Conservation (phyloP, 2,888 invertebrate species). For the Plebejus argus region DNA sequence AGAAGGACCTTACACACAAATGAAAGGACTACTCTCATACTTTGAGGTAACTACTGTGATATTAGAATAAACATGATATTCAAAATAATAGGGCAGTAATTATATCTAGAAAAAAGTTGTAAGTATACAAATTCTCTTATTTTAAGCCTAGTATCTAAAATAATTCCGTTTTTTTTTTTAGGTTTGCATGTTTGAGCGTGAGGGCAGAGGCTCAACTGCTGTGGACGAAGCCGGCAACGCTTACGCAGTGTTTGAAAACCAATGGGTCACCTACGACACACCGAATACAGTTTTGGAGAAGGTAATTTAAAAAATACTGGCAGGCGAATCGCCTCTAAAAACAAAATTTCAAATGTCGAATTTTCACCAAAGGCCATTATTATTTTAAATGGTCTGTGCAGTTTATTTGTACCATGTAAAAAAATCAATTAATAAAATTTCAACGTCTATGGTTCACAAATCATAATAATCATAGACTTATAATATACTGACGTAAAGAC, state of each 20-base stretch:
- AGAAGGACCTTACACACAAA: conserved; percentile 85
- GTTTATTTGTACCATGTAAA: too few species aligned
- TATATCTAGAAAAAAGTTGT: neutral
- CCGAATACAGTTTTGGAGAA: conserved; percentile 83
- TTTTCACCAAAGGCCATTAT: neutral
- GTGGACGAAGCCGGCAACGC: conserved; percentile 84
- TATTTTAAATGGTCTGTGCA: too few species aligned
- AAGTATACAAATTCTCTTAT: neutral
- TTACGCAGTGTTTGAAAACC: conserved; percentile 84
- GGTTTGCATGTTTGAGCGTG: conserved; percentile 81
- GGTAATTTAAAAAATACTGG: conserved; percentile 60
- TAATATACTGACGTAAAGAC: too few species aligned
- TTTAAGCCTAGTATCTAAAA: too few species aligned
- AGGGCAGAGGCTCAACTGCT: conserved; percentile 75
- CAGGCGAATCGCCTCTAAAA: neutral
- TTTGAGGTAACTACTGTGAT: conserved; percentile 81
- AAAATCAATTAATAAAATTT: too few species aligned
- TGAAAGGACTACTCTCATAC: conserved; percentile 85
- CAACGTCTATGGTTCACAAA: too few species aligned
- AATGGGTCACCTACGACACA: conserved; percentile 91
- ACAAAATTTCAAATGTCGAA: neutral
- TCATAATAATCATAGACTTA: too few species aligned
- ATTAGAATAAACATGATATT: neutral
- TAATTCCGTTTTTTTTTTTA: conserved; percentile 45
- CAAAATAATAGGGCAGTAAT: neutral